A percentile compares a stretch with the other conserved stretches of the same genome.
These are phyloP conservation scores for Erebia aethiops DNA, from an alignment of 2,888 invertebrate genomes.

Conservation along the genomic window DNA sequence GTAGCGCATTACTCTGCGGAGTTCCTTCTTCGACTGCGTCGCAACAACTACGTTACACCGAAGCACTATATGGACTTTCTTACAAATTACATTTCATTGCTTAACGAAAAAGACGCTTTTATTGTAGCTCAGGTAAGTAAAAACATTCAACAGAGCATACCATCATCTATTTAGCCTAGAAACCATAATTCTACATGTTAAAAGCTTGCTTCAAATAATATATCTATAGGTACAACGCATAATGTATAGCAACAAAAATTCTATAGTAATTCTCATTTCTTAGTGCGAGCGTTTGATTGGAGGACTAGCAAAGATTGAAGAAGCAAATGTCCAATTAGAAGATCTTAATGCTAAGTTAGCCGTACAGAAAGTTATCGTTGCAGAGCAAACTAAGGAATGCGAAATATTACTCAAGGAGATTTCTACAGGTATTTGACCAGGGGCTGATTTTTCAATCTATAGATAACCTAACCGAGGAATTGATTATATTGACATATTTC, in stretches of 20 bases:
- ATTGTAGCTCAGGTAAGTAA: constrained; percentile 77
- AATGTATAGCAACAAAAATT: too few relatives aligned
- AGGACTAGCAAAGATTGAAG: constrained; percentile 92
- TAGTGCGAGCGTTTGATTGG: constrained; percentile 87
- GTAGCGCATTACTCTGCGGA: constrained; percentile 88
- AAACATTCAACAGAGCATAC: background rate
- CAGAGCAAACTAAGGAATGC: constrained; percentile 91
- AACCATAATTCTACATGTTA: too few relatives aligned
- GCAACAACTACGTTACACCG: constrained; percentile 95
- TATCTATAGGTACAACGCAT: too few relatives aligned
- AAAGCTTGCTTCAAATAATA: too few relatives aligned
- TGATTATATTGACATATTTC: too few relatives aligned
- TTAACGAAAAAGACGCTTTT: constrained; percentile 87
- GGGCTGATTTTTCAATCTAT: too few relatives aligned
- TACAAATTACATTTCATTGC: constrained; percentile 88
- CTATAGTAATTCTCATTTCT: background rate
- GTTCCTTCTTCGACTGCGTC: constrained; percentile 88
- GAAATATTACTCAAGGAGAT: constrained; percentile 90
- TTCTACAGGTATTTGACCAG: constrained; percentile 74
- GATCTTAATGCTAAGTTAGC: constrained; percentile 91
- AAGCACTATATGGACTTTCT: constrained; percentile 96
- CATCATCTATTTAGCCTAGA: too few relatives aligned
- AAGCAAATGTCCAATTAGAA: constrained; percentile 91
- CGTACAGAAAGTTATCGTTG: constrained; percentile 91
- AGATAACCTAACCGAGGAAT: too few relatives aligned